phyloP scores from a whole-genome alignment of 2,888 invertebrate genomes.

The Altica lythri region DNA sequence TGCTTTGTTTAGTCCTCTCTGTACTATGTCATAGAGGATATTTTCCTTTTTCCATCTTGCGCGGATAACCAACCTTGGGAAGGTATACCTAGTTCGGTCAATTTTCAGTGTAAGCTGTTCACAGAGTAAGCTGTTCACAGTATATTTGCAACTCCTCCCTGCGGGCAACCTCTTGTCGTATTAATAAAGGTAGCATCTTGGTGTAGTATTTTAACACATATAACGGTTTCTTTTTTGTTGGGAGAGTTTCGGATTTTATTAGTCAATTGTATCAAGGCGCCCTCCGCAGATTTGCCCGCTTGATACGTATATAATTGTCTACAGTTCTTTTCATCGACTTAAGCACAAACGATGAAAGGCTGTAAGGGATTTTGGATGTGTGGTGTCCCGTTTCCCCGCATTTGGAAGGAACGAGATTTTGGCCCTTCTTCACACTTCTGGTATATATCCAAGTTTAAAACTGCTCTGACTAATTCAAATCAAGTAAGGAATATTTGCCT shows the following conservation, averaged over 20 bases:
- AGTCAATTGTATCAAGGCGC: not conserved
- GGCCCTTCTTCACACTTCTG: no score
- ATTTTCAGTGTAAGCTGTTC: not conserved
- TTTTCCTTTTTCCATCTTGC: not conserved
- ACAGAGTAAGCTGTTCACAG: not conserved
- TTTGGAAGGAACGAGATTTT: constrained; percentile 5
- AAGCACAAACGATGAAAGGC: constrained; percentile 6
- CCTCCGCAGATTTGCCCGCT: not conserved
- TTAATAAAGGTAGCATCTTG: not conserved
- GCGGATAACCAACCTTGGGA: not conserved
- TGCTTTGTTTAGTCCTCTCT: not conserved
- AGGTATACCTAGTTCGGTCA: not conserved
- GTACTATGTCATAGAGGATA: not conserved
- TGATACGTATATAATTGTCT: not conserved
- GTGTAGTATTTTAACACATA: not conserved
- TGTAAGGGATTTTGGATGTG: not conserved
- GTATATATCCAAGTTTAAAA: no score
- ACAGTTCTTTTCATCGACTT: constrained; percentile 12
- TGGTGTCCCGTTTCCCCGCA: constrained; percentile 4
- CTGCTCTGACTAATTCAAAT: no score
- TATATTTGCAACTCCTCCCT: not conserved
- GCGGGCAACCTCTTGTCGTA: not conserved
- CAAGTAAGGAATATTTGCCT: no score
- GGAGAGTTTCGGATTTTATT: not conserved
- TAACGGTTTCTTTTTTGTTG: not conserved